These are phyloP conservation scores for Zaprionus gabonicus DNA, from an alignment of 1,140 invertebrate genomes.

Conservation along the genomic window DNA sequence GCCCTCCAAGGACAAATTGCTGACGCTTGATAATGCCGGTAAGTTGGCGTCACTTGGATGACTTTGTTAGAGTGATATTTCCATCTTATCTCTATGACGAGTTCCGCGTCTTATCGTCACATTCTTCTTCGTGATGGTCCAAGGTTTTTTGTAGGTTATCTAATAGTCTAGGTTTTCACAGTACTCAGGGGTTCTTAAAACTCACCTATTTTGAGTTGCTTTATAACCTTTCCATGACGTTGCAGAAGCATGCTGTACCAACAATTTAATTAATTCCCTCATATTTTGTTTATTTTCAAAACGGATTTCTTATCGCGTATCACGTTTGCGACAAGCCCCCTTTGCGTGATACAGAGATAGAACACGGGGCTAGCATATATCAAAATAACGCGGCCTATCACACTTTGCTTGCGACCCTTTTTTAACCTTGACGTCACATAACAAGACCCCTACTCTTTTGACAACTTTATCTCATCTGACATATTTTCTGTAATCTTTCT, in stretches of 20 bases:
- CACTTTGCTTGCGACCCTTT: neutral
- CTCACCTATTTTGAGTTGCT: neutral
- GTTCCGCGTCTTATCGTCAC: slow-evolving; percentile 48
- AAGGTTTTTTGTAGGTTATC: slow-evolving; percentile 69
- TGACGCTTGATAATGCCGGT: slow-evolving; percentile 93
- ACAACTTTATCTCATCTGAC: neutral
- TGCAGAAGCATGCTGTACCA: no score
- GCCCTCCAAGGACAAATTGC: slow-evolving; percentile 90
- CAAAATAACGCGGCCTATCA: neutral
- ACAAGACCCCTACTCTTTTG: neutral
- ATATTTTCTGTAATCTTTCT: slow-evolving; percentile 9
- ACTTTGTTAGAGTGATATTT: slow-evolving; percentile 9
- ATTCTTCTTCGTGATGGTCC: slow-evolving; percentile 10
- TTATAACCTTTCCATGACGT: no score
- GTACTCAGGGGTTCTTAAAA: neutral
- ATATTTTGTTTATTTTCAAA: no score
- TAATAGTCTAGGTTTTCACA: neutral
- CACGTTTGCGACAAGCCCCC: slow-evolving; percentile 12
- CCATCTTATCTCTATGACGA: slow-evolving; percentile 45
- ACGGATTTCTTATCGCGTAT: slow-evolving; percentile 13
- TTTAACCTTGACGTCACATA: neutral
- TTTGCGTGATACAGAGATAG: slow-evolving; percentile 1
- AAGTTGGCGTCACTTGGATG: slow-evolving; percentile 64
- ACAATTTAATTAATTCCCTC: no score
- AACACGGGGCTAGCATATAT: no score